Evolutionary conservation across 1,140 invertebrate species (phyloP).

Genomic region (Diorhabda carinulata): DNA sequence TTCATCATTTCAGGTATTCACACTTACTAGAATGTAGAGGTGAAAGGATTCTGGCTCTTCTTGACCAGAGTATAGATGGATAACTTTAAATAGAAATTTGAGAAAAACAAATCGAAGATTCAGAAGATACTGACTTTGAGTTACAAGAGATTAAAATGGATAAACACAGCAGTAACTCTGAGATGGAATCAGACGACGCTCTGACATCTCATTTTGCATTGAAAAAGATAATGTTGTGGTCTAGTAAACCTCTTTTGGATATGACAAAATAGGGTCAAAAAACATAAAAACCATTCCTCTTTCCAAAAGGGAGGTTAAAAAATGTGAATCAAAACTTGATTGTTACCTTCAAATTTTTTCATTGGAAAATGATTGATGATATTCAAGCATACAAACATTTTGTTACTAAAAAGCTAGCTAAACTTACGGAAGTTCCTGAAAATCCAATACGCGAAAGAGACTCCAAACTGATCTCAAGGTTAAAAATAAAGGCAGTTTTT

Average conservation of each 20-base stretch:
- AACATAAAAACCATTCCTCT: conserved; percentile 3
- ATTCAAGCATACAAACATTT: conserved; percentile 1
- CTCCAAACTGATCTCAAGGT: background rate
- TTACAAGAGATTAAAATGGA: background rate
- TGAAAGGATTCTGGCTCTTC: conserved; percentile 4
- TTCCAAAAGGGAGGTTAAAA: background rate
- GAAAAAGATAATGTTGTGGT: conserved; percentile 2
- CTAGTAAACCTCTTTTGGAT: background rate
- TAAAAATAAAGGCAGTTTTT: too few relatives aligned
- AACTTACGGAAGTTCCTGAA: background rate
- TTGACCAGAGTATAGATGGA: background rate
- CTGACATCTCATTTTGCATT: background rate
- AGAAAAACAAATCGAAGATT: background rate
- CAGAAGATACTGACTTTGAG: background rate
- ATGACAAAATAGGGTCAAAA: background rate
- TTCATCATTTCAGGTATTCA: background rate
- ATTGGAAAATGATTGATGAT: conserved; percentile 2
- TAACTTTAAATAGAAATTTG: background rate
- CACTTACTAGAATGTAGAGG: conserved; percentile 1
- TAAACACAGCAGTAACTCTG: background rate
- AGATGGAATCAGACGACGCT: conserved; percentile 1
- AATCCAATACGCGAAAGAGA: background rate
- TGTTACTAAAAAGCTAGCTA: conserved; percentile 1
- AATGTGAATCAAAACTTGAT: background rate
- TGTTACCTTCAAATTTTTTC: background rate